Conservation (phyloP, 2,888 invertebrate genomes). For the Punctoribates punctum region DNA sequence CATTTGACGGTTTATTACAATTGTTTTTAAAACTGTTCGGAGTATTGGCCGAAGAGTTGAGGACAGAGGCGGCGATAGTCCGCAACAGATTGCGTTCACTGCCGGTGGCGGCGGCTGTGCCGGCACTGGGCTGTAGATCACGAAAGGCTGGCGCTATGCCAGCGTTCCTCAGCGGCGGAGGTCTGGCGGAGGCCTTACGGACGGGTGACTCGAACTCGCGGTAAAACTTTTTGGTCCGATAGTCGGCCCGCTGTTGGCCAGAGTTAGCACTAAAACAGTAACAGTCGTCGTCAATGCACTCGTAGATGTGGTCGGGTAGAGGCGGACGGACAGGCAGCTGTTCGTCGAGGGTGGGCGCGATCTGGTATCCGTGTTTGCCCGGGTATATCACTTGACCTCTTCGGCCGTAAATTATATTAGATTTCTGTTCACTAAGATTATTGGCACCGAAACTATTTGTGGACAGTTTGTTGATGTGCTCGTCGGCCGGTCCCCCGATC, state of each 20-base stretch:
- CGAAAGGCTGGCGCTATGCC: background rate
- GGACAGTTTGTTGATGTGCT: background rate
- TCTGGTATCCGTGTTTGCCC: constrained; percentile 19
- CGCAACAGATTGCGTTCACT: constrained; percentile 29
- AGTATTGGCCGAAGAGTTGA: background rate
- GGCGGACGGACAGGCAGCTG: background rate
- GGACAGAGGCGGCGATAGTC: constrained; percentile 15
- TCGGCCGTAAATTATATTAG: constrained; percentile 14
- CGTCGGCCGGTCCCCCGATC: background rate
- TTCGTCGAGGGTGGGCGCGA: background rate
- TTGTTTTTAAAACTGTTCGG: background rate
- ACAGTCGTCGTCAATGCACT: constrained; percentile 22
- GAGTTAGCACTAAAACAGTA: background rate
- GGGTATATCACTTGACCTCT: constrained; percentile 13
- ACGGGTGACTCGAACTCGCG: constrained; percentile 19
- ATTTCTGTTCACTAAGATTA: background rate
- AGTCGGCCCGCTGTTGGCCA: constrained; percentile 4
- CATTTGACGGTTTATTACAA: background rate
- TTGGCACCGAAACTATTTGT: constrained; percentile 3
- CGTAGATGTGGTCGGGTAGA: constrained; percentile 24
- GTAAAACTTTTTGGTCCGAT: constrained; percentile 22
- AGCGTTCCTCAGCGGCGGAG: background rate
- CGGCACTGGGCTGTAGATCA: background rate
- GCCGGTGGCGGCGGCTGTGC: background rate
- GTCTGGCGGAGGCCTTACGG: constrained; percentile 1